Base-by-base conservation (phyloP, 2,888 invertebrate genomes). In the Drosophila mulleri region DNA sequence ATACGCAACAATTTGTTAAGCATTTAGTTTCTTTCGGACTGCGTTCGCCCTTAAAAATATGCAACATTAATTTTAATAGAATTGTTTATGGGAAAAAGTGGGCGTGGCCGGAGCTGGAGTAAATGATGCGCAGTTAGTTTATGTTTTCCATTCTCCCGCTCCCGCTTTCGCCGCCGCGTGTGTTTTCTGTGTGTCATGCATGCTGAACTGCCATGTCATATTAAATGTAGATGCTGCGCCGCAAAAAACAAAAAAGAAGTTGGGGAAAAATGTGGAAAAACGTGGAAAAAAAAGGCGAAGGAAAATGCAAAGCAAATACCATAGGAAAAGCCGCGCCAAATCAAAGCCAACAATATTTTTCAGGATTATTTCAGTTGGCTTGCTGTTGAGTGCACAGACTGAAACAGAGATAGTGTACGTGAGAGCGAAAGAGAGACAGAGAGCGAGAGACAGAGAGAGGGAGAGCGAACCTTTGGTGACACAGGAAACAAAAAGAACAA, bases 271-370 rank as follows among this genome's bases (percentile, higher is more conserved):
- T 6, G 14, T 12, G 2, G 23, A 8, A 50, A 59, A 59, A 66
- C 16, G 54, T 14, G 23, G 32, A 35, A 65, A 61, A 59, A 67
- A 32, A 57, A 67, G 7, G 14, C 23, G 29, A 39, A 50, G 39
- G 18, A 32, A 58, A 52, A 56, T 44, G 12, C 45, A 44, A 23
- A 29, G 37, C 67, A 29, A 29, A 67, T 67, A 65, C 42, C 57
- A 54, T 63, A 39, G 61, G 53, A 69, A 73, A 75, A 70, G 82
- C 80, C 74, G 82, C 70, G 88, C 88, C 86, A 86, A 88, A 88
- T 86, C 86, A 88, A 88, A 88, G 88, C 82, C 84, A 84, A 88
- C 87, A 86, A 88, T 86, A 85, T 85, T 85, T 88, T 85, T 75
- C 75, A 77, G 88, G 84, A 85, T 85, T 85, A 85, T 85, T 85